Evolutionary conservation across 2,888 invertebrate species (phyloP), one percentile per base, ranked within the genome.

Genomic region (Chalcosyrphus nemorum): DNA sequence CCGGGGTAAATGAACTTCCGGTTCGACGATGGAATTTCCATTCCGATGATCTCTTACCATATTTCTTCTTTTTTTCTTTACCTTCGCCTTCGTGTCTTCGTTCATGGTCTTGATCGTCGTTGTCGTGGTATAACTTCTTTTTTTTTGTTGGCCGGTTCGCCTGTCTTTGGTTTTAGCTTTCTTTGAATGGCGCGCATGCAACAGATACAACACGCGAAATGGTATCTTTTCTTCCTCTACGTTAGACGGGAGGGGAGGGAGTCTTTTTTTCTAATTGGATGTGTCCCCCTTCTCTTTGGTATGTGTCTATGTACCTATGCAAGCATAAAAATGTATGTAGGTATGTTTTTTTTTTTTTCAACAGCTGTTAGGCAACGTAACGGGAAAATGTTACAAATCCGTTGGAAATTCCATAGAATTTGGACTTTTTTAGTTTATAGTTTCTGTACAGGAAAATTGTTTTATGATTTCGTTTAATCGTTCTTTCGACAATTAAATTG

Each of bases 1-100:
- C 70, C 50, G 84, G 78, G 84, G 84, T 84, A 75, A 84, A 84
- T 78, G 84, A 84, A 84, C 84, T 84, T 84, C 84, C 84, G 84
- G 84, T 84, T 84, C 84, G 45, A 50, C 84, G 68, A 54, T 84
- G 78, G 84, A 84, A 84, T 78, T 84, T 78, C 84, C 84, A 84
- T 84, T 84, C 84, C 74, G 54, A 78, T 78, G 74, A 75, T 84
- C 82, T 77, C 52, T 82, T 74, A 57, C 82, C 72, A 72, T 50
- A 68, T 63, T 70, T 63, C 66, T 72, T 63, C 32, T 57, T 71
- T 29, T 45, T 24, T 32, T 57, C 35, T 17, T 65, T 50, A 13
- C 19, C 35, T 38, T 41, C 41, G 4, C 11, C 32, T 32, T 32
- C 32, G 4, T 32, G 47, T 2, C 41, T 45, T 32, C 35, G 54